phyloP scores from a whole-genome alignment of 2,113 vertebrate species.

The Balaeniceps rex region DNA sequence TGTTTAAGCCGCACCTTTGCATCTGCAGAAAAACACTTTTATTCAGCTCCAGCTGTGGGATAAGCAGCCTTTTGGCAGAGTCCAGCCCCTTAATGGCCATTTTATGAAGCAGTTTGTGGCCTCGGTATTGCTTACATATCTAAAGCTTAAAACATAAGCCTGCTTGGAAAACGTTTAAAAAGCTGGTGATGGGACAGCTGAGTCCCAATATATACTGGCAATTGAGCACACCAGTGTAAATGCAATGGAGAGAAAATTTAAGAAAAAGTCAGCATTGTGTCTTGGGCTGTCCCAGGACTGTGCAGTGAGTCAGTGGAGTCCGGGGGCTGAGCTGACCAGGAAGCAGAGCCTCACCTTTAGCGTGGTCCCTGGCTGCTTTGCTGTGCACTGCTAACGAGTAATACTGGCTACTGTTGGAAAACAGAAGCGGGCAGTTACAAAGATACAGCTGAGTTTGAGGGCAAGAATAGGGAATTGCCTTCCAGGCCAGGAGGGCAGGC shows the following conservation, averaged over 20 bases:
- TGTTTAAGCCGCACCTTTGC: background rate
- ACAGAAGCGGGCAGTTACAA: background rate
- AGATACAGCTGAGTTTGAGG: background rate
- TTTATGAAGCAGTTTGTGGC: background rate
- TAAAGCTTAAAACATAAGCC: background rate
- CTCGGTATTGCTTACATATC: too few species aligned
- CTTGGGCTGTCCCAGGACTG: background rate
- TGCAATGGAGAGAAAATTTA: background rate
- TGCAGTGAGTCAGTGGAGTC: background rate
- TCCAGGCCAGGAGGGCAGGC: background rate
- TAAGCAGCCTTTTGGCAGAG: background rate
- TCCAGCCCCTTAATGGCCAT: background rate
- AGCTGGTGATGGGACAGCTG: background rate
- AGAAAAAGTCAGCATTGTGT: background rate
- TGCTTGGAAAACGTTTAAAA: background rate
- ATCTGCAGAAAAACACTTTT: background rate
- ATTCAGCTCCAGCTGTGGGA: background rate
- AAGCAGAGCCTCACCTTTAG: background rate
- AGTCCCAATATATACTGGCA: rapidly evolving
- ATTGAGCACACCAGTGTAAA: background rate
- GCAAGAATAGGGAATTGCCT: background rate
- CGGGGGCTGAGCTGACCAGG: background rate
- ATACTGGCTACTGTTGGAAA: rapidly evolving
- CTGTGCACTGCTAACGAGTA: rapidly evolving
- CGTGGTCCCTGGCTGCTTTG: background rate